phyloP scores from a whole-genome alignment of 2,888 invertebrate genomes.

The Himalopsyche tibetana region DNA sequence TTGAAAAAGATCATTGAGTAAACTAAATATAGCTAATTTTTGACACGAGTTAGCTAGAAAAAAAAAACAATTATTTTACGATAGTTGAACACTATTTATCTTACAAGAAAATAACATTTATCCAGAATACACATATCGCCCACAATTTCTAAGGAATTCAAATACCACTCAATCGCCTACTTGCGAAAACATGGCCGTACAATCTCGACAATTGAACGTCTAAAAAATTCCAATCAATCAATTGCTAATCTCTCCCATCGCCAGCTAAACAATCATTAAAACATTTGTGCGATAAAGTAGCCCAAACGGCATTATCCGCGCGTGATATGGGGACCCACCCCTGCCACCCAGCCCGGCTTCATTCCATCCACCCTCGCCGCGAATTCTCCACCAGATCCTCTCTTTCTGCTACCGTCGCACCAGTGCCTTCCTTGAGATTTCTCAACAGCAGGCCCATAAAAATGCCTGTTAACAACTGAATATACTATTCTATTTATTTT shows the following conservation, averaged over 20 bases:
- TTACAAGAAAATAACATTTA: too few relatives aligned
- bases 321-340: slow-evolving; percentile 51
- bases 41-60: too few relatives aligned
- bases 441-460: too few relatives aligned
- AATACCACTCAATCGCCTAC: slow-evolving; percentile 12
- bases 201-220: slow-evolving; percentile 12
- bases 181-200: neutral
- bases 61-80: too few relatives aligned
- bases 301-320: slow-evolving; percentile 55
- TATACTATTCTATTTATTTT: too few relatives aligned
- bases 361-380: slow-evolving; percentile 45
- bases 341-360: slow-evolving; percentile 54
- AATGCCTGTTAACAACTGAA: too few relatives aligned
- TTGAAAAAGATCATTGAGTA: too few relatives aligned
- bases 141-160: neutral
- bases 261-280: slow-evolving; percentile 65
- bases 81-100: too few relatives aligned
- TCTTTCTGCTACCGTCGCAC: slow-evolving; percentile 60
- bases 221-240: slow-evolving; percentile 57
- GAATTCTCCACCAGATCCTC: slow-evolving; percentile 62
- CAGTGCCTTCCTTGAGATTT: neutral
- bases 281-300: slow-evolving; percentile 64
- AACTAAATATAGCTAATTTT: too few relatives aligned
- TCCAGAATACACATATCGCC: too few relatives aligned
- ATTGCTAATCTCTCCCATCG: slow-evolving; percentile 58